Percentiles rank a stretch among this genome's conserved stretches.
These are phyloP conservation scores for Mastomys natalensis DNA, from an alignment of 2,113 vertebrate genomes.

Conservation along the genomic window DNA sequence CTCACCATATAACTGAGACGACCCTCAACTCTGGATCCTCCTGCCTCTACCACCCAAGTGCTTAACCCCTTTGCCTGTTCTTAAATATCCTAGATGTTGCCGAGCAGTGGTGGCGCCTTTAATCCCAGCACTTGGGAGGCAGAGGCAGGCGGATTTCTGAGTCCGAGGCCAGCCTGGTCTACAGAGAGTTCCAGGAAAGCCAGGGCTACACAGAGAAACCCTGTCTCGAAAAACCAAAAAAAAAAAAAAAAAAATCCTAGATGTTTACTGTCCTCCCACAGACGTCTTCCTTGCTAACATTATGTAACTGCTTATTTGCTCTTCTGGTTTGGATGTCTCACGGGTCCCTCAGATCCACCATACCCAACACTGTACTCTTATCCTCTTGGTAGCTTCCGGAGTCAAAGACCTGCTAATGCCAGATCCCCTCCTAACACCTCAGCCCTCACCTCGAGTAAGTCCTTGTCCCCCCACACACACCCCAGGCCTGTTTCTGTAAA, in stretches of 20 bases:
- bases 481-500: not conserved
- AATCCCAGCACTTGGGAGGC: too few relatives aligned
- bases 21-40: not conserved
- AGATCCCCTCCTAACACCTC: not conserved
- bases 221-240: too few relatives aligned
- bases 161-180: too few relatives aligned
- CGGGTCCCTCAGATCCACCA: not conserved
- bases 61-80: not conserved
- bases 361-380: not conserved
- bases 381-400: not conserved
- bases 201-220: too few relatives aligned
- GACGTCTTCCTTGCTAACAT: not conserved
- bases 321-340: not conserved
- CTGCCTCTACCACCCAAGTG: not conserved
- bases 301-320: constrained; percentile 31
- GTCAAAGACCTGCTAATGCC: not conserved
- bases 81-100: not conserved
- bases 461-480: not conserved
- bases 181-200: too few relatives aligned
- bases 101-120: too few relatives aligned
- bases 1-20: not conserved
- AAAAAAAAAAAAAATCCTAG: too few relatives aligned
- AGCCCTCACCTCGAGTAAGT: not conserved
- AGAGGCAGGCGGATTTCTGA: too few relatives aligned
- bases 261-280: not conserved